Conservation (phyloP, 2,888 invertebrate species). For the Dolichomitus sp. region DNA sequence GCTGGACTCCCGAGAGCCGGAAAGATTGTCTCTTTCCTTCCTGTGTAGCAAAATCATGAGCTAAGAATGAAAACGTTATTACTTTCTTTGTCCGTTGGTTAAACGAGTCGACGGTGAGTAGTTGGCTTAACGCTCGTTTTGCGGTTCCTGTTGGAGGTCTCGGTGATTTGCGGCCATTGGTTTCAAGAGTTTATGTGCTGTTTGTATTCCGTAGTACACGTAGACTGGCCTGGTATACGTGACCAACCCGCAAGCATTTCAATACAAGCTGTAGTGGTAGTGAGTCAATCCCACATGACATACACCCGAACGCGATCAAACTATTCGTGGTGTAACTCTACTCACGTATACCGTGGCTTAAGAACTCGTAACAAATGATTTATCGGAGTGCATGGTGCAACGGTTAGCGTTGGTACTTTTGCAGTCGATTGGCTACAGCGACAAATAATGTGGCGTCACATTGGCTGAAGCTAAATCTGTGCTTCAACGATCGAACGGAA, state of each 20-base stretch:
- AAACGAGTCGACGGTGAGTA: neutral
- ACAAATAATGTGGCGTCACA: constrained; percentile 57
- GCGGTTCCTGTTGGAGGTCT: neutral
- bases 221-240: neutral
- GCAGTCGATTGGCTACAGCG: constrained; percentile 48
- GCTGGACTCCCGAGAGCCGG: constrained; percentile 25
- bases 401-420: constrained; percentile 20
- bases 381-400: constrained; percentile 32
- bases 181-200: constrained; percentile 7
- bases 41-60: constrained; percentile 16
- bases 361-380: constrained; percentile 55
- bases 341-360: constrained; percentile 8
- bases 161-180: constrained; percentile 37
- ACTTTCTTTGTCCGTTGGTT: constrained; percentile 4
- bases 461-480: constrained; percentile 18
- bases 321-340: constrained; percentile 23
- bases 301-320: neutral
- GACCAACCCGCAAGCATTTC: neutral
- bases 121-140: constrained; percentile 18
- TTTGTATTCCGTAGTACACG: neutral
- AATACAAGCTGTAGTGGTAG: neutral
- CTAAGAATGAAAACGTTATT: constrained; percentile 22
- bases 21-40: constrained; percentile 36
- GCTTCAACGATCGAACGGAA: neutral
- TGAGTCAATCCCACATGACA: constrained; percentile 11